Evolutionary conservation across 2,888 invertebrate species (phyloP).

Genomic region (Neoitamus cyanurus): DNA sequence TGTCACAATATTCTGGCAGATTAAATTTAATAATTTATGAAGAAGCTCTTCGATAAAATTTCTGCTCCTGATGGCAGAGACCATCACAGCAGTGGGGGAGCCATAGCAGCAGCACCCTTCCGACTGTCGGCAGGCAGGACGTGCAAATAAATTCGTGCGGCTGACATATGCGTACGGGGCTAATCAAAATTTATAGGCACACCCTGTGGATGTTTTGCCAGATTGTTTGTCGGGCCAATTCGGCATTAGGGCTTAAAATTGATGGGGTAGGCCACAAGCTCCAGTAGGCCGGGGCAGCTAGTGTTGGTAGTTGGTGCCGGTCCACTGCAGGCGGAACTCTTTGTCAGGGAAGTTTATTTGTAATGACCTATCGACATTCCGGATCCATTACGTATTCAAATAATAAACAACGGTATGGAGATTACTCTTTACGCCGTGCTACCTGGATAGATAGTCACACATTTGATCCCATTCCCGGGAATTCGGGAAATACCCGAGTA

Average conservation of each 20-base stretch:
- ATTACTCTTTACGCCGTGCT: not conserved
- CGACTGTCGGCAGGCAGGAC: not conserved
- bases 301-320: not conserved
- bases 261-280: not conserved
- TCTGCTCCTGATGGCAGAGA: not conserved
- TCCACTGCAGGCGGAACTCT: not conserved
- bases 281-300: not conserved
- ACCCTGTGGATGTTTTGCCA: constrained; percentile 20
- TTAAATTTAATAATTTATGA: constrained; percentile 38
- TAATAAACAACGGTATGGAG: not conserved
- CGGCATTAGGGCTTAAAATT: not conserved
- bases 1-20: constrained; percentile 36
- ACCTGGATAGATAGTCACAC: not conserved
- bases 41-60: constrained; percentile 7
- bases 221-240: not conserved
- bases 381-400: not conserved
- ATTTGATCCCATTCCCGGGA: no score
- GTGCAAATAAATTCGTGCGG: constrained; percentile 12
- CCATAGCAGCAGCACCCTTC: not conserved
- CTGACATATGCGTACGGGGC: not conserved
- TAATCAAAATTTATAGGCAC: constrained; percentile 23
- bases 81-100: not conserved
- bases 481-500: no score
- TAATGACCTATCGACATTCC: not conserved
- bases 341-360: not conserved